A percentile compares a stretch with the other conserved stretches of the same genome.
phyloP scores from a whole-genome alignment of 2,888 invertebrate species.

The Cylindroiulus punctatus region DNA sequence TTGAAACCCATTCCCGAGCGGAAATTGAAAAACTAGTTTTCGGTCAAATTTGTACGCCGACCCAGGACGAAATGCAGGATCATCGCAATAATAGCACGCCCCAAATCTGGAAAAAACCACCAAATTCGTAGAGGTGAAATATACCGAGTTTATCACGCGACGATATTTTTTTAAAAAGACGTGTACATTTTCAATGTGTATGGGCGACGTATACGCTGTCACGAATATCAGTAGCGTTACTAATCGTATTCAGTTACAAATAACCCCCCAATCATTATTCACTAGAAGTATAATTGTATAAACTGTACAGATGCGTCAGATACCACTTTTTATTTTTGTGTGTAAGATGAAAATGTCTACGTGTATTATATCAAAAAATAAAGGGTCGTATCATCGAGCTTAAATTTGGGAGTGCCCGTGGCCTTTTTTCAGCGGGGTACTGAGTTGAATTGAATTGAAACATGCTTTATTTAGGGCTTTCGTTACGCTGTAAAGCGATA shows the following conservation, averaged over 20 bases:
- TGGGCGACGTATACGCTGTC: not conserved
- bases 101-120: not conserved
- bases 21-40: too few relatives aligned
- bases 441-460: too few relatives aligned
- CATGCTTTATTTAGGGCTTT: too few relatives aligned
- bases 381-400: not conserved
- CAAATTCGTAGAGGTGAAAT: not conserved
- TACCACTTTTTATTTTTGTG: conserved; percentile 43
- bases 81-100: not conserved
- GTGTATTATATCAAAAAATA: not conserved
- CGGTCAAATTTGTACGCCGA: too few relatives aligned
- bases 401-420: too few relatives aligned
- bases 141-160: not conserved
- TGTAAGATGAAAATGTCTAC: conserved; percentile 7
- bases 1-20: too few relatives aligned
- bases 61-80: not conserved
- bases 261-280: not conserved
- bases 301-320: conserved; percentile 28
- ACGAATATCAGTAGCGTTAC: not conserved
- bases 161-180: not conserved
- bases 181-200: not conserved
- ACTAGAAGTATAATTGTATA: conserved; percentile 36
- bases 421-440: too few relatives aligned
- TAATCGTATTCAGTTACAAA: not conserved
- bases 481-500: too few relatives aligned